Conservation (phyloP, 2,113 vertebrate species). For the Ploceus nigricollis region DNA sequence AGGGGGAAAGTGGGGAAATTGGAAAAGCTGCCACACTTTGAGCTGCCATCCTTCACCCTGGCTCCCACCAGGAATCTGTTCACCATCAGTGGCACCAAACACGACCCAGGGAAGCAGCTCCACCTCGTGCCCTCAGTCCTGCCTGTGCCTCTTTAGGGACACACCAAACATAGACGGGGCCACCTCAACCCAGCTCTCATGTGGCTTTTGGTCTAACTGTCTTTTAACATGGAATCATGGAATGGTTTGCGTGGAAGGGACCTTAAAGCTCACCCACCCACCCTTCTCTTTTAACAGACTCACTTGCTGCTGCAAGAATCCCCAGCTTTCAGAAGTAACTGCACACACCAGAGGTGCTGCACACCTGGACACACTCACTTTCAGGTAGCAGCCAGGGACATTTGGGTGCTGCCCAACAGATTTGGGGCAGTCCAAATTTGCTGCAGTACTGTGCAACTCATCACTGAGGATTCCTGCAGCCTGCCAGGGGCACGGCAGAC, state of each 20-base stretch:
- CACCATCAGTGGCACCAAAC: rapidly evolving
- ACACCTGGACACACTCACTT: not conserved
- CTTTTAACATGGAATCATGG: not conserved
- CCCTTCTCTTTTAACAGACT: too few species aligned
- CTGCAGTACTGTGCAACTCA: not conserved
- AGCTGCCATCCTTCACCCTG: not conserved
- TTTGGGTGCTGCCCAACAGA: rapidly evolving
- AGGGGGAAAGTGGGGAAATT: not conserved
- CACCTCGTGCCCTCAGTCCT: not conserved
- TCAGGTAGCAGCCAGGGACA: not conserved
- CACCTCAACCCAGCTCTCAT: too few species aligned
- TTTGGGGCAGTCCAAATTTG: too few species aligned
- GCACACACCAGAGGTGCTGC: rapidly evolving
- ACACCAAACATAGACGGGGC: not conserved
- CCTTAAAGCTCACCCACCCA: not conserved
- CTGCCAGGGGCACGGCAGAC: not conserved
- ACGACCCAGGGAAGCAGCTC: not conserved
- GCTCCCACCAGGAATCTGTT: not conserved
- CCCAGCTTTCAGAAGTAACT: not conserved
- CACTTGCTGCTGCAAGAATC: not conserved
- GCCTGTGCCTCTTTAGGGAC: rapidly evolving
- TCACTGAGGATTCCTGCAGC: not conserved
- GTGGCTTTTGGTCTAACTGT: not conserved
- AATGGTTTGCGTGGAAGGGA: not conserved
- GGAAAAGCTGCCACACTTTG: not conserved